A percentile compares a stretch with the other conserved stretches of the same genome.
Conservation (phyloP, 2,797 vertebrate species). For the Enteromius trimaculatus region DNA sequence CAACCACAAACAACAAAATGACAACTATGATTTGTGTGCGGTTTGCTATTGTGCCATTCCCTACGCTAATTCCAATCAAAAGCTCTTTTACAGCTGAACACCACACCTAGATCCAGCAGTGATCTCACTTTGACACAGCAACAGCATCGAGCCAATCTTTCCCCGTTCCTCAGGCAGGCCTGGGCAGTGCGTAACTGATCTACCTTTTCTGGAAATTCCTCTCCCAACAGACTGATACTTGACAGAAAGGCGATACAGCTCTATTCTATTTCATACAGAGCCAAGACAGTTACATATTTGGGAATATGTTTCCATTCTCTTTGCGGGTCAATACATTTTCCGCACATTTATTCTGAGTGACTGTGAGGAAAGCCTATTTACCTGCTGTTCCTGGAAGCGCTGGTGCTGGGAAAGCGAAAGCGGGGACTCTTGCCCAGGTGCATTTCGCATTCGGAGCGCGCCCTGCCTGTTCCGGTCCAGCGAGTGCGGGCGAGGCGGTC, state of each 20-base stretch:
- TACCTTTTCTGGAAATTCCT: slow-evolving; percentile 46
- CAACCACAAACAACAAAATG: slow-evolving; percentile 7
- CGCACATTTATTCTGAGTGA: slow-evolving; percentile 11
- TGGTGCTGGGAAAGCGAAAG: slow-evolving; percentile 63
- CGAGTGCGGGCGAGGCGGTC: slow-evolving; percentile 78
- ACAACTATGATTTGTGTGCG: background rate
- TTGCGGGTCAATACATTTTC: slow-evolving; percentile 18
- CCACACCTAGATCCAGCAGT: slow-evolving; percentile 41
- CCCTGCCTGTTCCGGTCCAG: slow-evolving; percentile 86
- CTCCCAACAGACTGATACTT: slow-evolving; percentile 46
- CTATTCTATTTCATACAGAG: slow-evolving; percentile 14
- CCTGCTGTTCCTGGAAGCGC: slow-evolving; percentile 69
- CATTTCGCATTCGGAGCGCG: slow-evolving; percentile 75
- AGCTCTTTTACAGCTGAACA: slow-evolving; percentile 10
- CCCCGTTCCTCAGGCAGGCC: slow-evolving; percentile 48
- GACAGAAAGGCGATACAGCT: slow-evolving; percentile 36
- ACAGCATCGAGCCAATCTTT: slow-evolving; percentile 18
- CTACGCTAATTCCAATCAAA: slow-evolving; percentile 25
- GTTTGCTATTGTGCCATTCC: slow-evolving; percentile 19
- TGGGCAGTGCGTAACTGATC: slow-evolving; percentile 37
- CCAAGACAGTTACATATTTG: slow-evolving; percentile 17
- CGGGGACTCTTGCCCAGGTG: slow-evolving; percentile 63
- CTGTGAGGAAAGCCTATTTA: slow-evolving; percentile 32
- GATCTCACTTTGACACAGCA: slow-evolving; percentile 37
- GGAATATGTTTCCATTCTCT: slow-evolving; percentile 5